Evolutionary conservation across 92 coral and sea anemone genomes (phyloP).

Genomic region (Meandrina meandrites): DNA sequence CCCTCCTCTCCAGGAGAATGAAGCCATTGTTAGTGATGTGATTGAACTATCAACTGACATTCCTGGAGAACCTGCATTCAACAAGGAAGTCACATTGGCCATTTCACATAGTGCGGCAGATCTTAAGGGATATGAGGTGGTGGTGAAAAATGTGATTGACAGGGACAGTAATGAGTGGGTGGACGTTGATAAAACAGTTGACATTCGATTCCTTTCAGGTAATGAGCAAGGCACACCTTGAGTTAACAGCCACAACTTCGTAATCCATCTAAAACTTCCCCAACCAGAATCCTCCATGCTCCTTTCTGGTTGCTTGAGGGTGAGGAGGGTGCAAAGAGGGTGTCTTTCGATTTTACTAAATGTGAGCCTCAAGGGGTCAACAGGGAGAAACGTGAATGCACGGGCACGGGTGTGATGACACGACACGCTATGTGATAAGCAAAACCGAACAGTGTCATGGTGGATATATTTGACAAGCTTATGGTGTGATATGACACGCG

Average conservation of each 20-base stretch:
- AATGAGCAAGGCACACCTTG: background rate
- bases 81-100: constrained; percentile 12
- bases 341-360: background rate
- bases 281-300: background rate
- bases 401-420: too few relatives aligned
- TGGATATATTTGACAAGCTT: too few relatives aligned
- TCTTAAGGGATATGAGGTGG: constrained; percentile 38
- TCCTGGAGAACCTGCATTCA: constrained; percentile 5
- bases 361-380: too few relatives aligned
- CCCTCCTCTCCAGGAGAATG: constrained; percentile 42
- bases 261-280: background rate
- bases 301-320: background rate
- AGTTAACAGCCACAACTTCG: background rate
- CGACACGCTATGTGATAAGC: too few relatives aligned
- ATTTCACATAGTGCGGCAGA: constrained; percentile 29
- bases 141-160: constrained; percentile 14
- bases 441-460: too few relatives aligned
- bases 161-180: background rate
- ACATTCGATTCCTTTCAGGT: constrained; percentile 16
- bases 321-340: too few relatives aligned
- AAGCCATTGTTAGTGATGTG: constrained; percentile 52
- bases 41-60: constrained; percentile 46
- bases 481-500: too few relatives aligned
- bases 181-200: background rate
- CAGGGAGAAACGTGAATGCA: too few relatives aligned